phyloP scores from a whole-genome alignment of 2,113 vertebrate species.

The Conger conger region DNA sequence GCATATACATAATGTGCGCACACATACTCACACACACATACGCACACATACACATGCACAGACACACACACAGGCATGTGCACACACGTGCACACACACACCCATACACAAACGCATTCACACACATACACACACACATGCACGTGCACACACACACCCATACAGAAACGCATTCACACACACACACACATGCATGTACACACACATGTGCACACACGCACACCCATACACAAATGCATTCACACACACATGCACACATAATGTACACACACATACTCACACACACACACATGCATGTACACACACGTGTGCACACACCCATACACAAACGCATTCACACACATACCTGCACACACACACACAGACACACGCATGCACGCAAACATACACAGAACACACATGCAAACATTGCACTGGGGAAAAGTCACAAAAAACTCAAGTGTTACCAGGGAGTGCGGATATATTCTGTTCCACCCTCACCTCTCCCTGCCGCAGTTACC shows the following conservation, averaged over 20 bases:
- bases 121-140: constrained; percentile 9
- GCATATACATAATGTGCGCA: no score
- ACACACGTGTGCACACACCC: constrained; percentile 1
- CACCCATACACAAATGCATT: no score
- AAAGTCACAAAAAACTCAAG: constrained; percentile 47
- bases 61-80: constrained; percentile 25
- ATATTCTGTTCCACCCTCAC: constrained; percentile 58
- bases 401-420: not conserved
- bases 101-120: no score
- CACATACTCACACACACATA: no score
- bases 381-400: constrained; percentile 45
- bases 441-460: constrained; percentile 59
- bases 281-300: not conserved
- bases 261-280: not conserved
- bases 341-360: constrained; percentile 10
- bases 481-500: constrained; percentile 16
- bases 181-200: constrained; percentile 25
- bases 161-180: no score
- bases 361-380: constrained; percentile 43
- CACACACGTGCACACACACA: no score
- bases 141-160: no score
- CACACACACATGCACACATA: constrained; percentile 12
- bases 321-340: not conserved
- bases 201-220: not conserved
- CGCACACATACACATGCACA: no score